phyloP scores from a whole-genome alignment of 2,888 invertebrate genomes.

The Unio delphinus region DNA sequence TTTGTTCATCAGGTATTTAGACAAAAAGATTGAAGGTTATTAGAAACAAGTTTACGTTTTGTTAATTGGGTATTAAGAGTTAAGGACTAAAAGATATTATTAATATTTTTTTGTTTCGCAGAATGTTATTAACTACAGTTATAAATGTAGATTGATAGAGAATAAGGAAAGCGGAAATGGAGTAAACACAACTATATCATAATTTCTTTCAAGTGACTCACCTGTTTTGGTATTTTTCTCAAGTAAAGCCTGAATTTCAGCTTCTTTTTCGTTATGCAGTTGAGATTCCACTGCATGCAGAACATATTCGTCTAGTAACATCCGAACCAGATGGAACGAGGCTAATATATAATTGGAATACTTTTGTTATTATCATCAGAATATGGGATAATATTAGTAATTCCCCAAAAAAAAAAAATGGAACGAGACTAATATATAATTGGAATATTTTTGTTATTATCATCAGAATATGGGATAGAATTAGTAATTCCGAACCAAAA shows the following conservation, averaged over 20 bases:
- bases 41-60: no score
- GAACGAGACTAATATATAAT: not conserved
- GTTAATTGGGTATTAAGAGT: no score
- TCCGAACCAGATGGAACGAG: constrained; percentile 70
- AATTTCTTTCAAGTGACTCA: constrained; percentile 20
- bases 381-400: not conserved
- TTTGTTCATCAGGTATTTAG: no score
- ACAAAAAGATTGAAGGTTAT: no score
- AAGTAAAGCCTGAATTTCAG: constrained; percentile 63
- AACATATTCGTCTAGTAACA: constrained; percentile 71
- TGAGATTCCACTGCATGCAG: constrained; percentile 70
- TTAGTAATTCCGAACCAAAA: constrained; percentile 67
- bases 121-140: no score
- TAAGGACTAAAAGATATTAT: no score
- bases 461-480: no score
- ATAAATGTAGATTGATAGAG: no score
- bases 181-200: no score
- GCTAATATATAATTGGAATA: constrained; percentile 41
- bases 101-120: no score
- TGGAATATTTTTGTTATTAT: no score
- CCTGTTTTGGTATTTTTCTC: constrained; percentile 68
- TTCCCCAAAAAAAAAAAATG: not conserved
- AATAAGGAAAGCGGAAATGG: no score
- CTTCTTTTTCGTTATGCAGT: constrained; percentile 66
- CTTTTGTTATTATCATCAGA: not conserved